A percentile compares a stretch with the other conserved stretches of the same genome.
phyloP scores from a whole-genome alignment of 2,888 invertebrate genomes.

The Sisyra nigra region DNA sequence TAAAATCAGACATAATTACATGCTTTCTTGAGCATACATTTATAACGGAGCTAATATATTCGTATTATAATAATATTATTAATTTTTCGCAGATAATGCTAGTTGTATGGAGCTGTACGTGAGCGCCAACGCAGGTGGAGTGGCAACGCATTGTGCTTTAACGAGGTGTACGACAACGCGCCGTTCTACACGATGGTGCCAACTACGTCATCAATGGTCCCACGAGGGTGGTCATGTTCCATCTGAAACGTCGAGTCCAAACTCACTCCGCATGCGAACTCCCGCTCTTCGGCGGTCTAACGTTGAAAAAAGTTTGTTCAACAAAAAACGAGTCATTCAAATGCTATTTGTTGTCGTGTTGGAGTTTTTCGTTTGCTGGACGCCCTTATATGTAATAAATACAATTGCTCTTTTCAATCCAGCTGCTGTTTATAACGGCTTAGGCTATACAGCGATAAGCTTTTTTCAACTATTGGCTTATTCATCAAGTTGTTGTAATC shows the following conservation, averaged over 20 bases:
- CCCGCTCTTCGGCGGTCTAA: constrained; percentile 25
- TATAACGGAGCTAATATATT: neutral
- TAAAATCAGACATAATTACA: neutral
- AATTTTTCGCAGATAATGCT: constrained; percentile 23
- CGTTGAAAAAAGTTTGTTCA: constrained; percentile 30
- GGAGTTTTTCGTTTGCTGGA: constrained; percentile 58
- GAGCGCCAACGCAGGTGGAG: constrained; percentile 22
- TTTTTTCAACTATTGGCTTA: constrained; percentile 41
- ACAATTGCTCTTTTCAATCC: constrained; percentile 37
- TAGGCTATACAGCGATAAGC: constrained; percentile 33
- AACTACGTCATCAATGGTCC: constrained; percentile 21
- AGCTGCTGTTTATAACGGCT: constrained; percentile 28
- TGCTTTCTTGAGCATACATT: neutral
- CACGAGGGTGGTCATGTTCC: constrained; percentile 16
- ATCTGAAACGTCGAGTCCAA: constrained; percentile 13
- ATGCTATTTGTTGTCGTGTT: constrained; percentile 51
- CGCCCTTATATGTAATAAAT: constrained; percentile 42
- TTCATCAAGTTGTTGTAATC: constrained; percentile 45
- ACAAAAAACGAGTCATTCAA: constrained; percentile 35
- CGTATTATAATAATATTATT: constrained; percentile 1
- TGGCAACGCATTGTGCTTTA: too few species aligned
- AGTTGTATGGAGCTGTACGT: constrained; percentile 28
- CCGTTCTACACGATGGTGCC: constrained; percentile 14
- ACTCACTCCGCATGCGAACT: constrained; percentile 14
- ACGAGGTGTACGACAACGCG: too few species aligned